phyloP scores from a whole-genome alignment of 2,888 invertebrate species.

The Platerodrilus igneus region DNA sequence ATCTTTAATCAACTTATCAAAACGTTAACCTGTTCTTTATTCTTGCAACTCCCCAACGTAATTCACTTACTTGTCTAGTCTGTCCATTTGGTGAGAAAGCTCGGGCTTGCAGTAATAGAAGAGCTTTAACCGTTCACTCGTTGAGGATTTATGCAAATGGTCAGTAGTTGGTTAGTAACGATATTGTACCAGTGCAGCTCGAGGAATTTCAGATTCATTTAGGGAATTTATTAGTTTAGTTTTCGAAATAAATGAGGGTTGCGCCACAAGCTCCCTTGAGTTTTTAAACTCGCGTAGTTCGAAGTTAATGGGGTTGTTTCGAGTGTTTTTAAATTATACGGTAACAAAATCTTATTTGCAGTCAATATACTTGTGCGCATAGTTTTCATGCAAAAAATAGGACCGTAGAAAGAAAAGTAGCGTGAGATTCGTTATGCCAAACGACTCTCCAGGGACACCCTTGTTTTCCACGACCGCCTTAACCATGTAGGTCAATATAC shows the following conservation, averaged over 20 bases:
- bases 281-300: too few relatives aligned
- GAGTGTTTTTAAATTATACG: conserved; percentile 27
- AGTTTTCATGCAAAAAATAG: conserved; percentile 31
- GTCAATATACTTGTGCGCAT: conserved; percentile 32
- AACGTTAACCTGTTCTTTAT: conserved; percentile 16
- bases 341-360: conserved; percentile 33
- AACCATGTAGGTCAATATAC: conserved; percentile 30
- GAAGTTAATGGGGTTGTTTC: too few relatives aligned
- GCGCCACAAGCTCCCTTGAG: too few relatives aligned
- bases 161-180: too few relatives aligned
- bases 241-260: too few relatives aligned
- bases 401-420: conserved; percentile 21
- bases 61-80: conserved; percentile 11
- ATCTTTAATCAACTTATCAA: conserved; percentile 15
- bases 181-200: too few relatives aligned
- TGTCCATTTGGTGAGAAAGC: conserved; percentile 6
- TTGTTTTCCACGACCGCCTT: conserved; percentile 27
- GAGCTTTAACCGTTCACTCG: too few relatives aligned
- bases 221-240: too few relatives aligned
- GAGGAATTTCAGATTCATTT: too few relatives aligned
- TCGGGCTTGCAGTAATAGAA: too few relatives aligned
- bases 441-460: conserved; percentile 32
- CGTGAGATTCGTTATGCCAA: conserved; percentile 34
- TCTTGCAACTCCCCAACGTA: conserved; percentile 12
- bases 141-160: too few relatives aligned